A percentile compares a stretch with the other conserved stretches of the same genome.
Conservation (phyloP, 2,888 invertebrate genomes). For the Mellilla xanthometata region DNA sequence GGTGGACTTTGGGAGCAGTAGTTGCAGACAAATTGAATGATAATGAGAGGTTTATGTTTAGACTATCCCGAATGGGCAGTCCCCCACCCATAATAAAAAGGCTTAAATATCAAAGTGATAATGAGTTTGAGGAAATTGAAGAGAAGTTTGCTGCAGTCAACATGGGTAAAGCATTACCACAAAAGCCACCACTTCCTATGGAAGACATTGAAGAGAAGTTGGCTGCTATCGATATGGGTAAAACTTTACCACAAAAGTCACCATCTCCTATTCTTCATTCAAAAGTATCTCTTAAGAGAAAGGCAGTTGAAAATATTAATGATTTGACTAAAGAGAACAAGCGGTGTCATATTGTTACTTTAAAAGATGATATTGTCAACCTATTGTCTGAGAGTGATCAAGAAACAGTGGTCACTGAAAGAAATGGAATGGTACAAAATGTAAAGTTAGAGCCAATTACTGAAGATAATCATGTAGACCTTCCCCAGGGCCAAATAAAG, state of each 20-base stretch:
- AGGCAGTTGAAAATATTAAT: constrained; percentile 33
- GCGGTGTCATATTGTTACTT: constrained; percentile 16
- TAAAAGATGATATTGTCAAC: constrained; percentile 41
- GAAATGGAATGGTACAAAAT: constrained; percentile 38
- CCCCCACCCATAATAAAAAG: constrained; percentile 37
- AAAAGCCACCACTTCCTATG: too few species aligned
- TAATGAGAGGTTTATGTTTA: constrained; percentile 64
- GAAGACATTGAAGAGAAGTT: constrained; percentile 50
- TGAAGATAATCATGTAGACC: constrained; percentile 33
- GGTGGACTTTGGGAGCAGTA: constrained; percentile 59
- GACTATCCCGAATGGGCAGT: constrained; percentile 45
- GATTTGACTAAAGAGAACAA: constrained; percentile 36
- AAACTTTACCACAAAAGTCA: constrained; percentile 7
- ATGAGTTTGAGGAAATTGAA: constrained; percentile 50
- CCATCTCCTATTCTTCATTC: constrained; percentile 34
- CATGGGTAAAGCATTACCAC: constrained; percentile 9
- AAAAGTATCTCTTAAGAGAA: constrained; percentile 52
- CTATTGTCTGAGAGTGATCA: constrained; percentile 58
- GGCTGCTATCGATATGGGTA: constrained; percentile 33
- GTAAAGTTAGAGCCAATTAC: constrained; percentile 43
- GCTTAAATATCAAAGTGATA: constrained; percentile 55
- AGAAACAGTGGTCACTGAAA: constrained; percentile 33
- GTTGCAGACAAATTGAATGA: constrained; percentile 49
- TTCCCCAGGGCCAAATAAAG: constrained; percentile 44
- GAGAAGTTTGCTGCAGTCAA: constrained; percentile 41